phyloP scores from a whole-genome alignment of 2,888 invertebrate genomes.

The Cyrtodaria siliqua region DNA sequence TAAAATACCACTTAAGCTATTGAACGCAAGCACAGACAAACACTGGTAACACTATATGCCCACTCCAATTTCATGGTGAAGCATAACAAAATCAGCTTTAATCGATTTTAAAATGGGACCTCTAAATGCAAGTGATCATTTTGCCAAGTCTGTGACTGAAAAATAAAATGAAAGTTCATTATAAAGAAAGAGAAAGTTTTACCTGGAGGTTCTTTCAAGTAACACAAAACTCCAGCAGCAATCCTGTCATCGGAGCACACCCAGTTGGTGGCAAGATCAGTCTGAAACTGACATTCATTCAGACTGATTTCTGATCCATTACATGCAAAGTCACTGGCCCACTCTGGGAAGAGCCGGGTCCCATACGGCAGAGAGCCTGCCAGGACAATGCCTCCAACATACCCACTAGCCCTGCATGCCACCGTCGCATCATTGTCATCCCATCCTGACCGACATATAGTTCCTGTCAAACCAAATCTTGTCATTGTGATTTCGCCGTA shows the following conservation, averaged over 20 bases:
- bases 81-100: too few species aligned
- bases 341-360: constrained; percentile 51
- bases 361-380: not conserved
- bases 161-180: too few species aligned
- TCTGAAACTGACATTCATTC: constrained; percentile 31
- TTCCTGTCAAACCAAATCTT: constrained; percentile 80
- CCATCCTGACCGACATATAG: constrained; percentile 83
- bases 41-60: too few species aligned
- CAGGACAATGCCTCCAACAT: constrained; percentile 42
- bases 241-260: constrained; percentile 31
- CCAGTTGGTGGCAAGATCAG: constrained; percentile 36
- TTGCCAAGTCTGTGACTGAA: too few species aligned
- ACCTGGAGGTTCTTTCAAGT: constrained; percentile 28
- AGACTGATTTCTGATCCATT: constrained; percentile 48
- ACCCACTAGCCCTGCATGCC: constrained; percentile 53
- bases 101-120: too few species aligned
- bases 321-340: constrained; percentile 58
- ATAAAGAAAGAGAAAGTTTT: too few species aligned
- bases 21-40: too few species aligned
- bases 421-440: constrained; percentile 62
- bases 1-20: too few species aligned
- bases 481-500: constrained; percentile 51
- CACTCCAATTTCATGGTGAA: too few species aligned
- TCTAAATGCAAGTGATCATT: too few species aligned
- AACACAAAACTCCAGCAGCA: constrained; percentile 51